phyloP scores from a whole-genome alignment of 1,140 invertebrate species.

The Campoletis sonorensis region DNA sequence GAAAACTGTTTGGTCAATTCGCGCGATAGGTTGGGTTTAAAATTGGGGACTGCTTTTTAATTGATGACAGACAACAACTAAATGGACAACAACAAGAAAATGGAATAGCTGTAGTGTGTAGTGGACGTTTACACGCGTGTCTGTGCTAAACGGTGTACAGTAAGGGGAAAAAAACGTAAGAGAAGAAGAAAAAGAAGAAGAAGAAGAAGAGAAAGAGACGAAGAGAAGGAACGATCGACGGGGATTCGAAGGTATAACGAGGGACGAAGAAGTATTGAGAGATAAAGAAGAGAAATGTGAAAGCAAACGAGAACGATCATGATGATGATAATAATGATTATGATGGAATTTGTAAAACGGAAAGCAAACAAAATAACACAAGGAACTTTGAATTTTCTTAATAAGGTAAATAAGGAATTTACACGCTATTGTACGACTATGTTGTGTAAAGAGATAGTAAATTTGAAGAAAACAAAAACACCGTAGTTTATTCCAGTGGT shows the following conservation, averaged over 20 bases:
- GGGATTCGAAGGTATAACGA: conserved; percentile 21
- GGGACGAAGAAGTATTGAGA: conserved; percentile 26
- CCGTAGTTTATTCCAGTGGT: conserved; percentile 69
- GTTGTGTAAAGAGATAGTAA: conserved; percentile 69
- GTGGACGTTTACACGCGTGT: conserved; percentile 66
- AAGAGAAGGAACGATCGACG: conserved; percentile 49
- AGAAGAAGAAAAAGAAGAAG: conserved; percentile 44
- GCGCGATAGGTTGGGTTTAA: conserved; percentile 51
- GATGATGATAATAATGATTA: too few species aligned
- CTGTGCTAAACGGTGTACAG: conserved; percentile 70
- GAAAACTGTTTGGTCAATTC: conserved; percentile 28
- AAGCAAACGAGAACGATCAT: conserved; percentile 50
- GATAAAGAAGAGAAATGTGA: conserved; percentile 22
- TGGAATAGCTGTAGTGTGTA: conserved; percentile 54
- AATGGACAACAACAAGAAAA: conserved; percentile 51
- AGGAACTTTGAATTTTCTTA: conserved; percentile 67
- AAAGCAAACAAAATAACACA: conserved; percentile 47
- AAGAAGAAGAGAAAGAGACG: conserved; percentile 44
- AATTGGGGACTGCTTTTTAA: conserved; percentile 58
- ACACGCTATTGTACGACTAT: conserved; percentile 66
- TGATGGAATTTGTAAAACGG: conserved; percentile 58
- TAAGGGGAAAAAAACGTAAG: conserved; percentile 50
- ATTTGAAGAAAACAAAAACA: conserved; percentile 66
- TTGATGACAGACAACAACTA: conserved; percentile 49
- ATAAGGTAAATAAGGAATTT: conserved; percentile 64